Conservation (phyloP, 2,113 vertebrate species). For the Tricholaema leucomelas region DNA sequence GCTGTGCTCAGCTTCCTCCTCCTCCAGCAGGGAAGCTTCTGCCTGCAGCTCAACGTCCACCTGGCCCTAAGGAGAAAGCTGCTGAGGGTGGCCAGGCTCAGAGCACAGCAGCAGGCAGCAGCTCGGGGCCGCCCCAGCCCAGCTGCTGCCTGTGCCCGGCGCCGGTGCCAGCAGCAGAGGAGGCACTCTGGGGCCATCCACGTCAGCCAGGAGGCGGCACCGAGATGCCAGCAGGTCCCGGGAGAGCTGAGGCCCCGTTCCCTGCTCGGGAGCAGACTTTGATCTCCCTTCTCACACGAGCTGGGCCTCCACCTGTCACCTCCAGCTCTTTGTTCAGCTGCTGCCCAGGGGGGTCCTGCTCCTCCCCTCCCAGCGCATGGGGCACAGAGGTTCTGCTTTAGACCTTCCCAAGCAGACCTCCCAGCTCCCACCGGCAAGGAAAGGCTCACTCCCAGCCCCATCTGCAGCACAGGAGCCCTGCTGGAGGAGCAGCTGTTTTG, state of each 20-base stretch:
- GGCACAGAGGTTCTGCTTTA: not conserved
- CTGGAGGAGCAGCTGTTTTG: not conserved
- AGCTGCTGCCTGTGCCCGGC: not conserved
- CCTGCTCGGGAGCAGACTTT: not conserved
- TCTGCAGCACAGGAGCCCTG: not conserved
- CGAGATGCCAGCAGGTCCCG: rapidly evolving
- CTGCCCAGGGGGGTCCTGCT: not conserved
- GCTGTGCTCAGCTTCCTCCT: no score
- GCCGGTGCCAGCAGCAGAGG: not conserved
- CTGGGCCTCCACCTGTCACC: not conserved
- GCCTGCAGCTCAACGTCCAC: rapidly evolving
- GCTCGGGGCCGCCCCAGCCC: not conserved
- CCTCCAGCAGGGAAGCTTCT: not conserved
- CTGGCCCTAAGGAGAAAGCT: not conserved
- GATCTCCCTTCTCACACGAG: rapidly evolving
- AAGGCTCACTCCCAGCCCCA: not conserved
- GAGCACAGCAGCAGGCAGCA: rapidly evolving
- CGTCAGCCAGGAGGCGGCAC: rapidly evolving
- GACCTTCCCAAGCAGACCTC: not conserved
- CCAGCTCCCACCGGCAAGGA: not conserved
- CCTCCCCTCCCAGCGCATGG: rapidly evolving
- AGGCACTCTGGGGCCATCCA: rapidly evolving
- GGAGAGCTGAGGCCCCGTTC: rapidly evolving
- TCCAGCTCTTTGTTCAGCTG: not conserved
- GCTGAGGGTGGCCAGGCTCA: no score